Evolutionary conservation across 2,888 invertebrate genomes (phyloP).

Genomic region (Caenorhabditis sinica): DNA sequence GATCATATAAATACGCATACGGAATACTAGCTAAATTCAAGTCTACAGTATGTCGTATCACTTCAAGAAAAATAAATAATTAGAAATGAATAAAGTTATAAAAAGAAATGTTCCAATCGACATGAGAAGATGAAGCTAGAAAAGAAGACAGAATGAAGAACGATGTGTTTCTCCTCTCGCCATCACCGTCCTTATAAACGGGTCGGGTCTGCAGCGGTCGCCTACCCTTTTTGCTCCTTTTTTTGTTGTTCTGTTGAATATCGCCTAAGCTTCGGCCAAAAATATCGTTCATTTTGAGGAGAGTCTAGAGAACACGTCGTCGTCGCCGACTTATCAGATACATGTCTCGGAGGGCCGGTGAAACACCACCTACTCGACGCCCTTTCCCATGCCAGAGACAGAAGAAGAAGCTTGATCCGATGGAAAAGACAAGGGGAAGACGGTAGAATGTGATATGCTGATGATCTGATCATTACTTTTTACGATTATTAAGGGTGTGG

Average conservation of each 20-base stretch:
- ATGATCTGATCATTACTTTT: conserved; percentile 38
- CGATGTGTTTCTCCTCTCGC: conserved; percentile 38
- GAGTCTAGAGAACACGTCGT: conserved; percentile 30
- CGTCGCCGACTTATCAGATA: conserved; percentile 56
- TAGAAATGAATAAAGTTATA: conserved; percentile 12
- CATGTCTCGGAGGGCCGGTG: conserved; percentile 58
- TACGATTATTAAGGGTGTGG: conserved; percentile 26
- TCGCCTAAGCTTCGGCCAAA: conserved; percentile 50
- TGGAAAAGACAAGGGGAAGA: conserved; percentile 11
- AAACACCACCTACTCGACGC: conserved; percentile 59
- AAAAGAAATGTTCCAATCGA: background rate
- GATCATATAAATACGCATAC: background rate
- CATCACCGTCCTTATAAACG: conserved; percentile 53
- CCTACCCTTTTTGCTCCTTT: conserved; percentile 65
- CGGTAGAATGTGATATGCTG: conserved; percentile 28
- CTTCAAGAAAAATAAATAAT: conserved; percentile 15
- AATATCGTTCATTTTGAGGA: conserved; percentile 35
- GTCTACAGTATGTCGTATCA: conserved; percentile 2
- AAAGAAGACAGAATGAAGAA: conserved; percentile 33
- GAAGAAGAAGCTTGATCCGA: conserved; percentile 47
- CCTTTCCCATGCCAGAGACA: conserved; percentile 50
- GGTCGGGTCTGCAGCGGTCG: conserved; percentile 58
- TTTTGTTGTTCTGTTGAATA: conserved; percentile 63
- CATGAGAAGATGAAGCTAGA: conserved; percentile 29
- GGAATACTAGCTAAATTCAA: background rate